Base-by-base conservation (phyloP, 2,797 vertebrate species). In the Delichon dasypus region DNA sequence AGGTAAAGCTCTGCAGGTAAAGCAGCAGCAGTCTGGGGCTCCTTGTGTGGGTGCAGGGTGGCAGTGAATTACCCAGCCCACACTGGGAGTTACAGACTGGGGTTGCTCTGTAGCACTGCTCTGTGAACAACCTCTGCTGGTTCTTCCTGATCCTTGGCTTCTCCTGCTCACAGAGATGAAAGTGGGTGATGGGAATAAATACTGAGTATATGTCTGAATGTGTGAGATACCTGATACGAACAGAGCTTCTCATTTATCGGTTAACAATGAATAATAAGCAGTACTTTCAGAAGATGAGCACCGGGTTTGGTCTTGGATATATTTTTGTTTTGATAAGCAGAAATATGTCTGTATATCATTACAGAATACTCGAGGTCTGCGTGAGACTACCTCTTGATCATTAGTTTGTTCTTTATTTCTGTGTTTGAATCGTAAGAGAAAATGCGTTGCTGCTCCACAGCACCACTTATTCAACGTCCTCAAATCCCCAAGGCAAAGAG, bases 401-500 rank as follows among this genome's bases (percentile, higher is more conserved):
- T 91, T 75, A 80, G 53, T 86, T 87, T 83, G 50, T 32, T 81
- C 82, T 89, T 86, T 89, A 80, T 93, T 85, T 80, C 89, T 61
- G 51, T 64, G 51, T 73, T 94, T 93, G 78, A 91, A 72, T 85
- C 81, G 86, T 65, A 73, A 71, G 67, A 93, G 71, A 89, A 91
- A 96, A 93, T 54, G 55, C 53, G 67, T 85, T 96, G 67, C 73
- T 94, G 72, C 87, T 94, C 50, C 80, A 58, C 62, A 71, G 50
- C 61, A 27, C 85, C 89, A 88, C 83, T 96, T 91, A 89, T 61
- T 83, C 73, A 89, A 84, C 50, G 44, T 65, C 57, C 48, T 55
- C 60, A 94, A 92, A 88, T 96, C 89, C 84, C 88, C 60, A 96
- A 51, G 88, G 88, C 90, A 92, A 78, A 88, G 66, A 66, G 64